Conservation (phyloP, 2,797 vertebrate genomes). For the Crenichthys baileyi region DNA sequence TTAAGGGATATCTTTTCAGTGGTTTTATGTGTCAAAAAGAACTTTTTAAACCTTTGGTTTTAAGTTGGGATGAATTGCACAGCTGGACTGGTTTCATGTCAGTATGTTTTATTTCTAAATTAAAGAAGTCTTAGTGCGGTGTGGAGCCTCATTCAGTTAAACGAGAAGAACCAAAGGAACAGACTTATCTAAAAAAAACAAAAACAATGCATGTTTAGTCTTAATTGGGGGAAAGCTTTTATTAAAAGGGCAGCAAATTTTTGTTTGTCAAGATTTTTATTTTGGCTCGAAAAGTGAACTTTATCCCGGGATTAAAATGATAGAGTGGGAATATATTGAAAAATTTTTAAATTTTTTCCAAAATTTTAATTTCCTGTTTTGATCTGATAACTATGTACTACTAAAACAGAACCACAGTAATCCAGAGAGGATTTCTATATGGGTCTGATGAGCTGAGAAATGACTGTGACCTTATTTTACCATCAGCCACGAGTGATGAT, state of each 20-base stretch:
- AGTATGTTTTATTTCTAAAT: background rate
- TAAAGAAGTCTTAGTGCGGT: background rate
- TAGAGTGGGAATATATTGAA: background rate
- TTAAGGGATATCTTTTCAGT: background rate
- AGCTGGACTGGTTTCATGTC: background rate
- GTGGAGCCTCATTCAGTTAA: background rate
- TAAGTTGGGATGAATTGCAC: background rate
- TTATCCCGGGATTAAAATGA: background rate
- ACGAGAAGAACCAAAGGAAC: background rate
- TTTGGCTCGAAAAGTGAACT: background rate
- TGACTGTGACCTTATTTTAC: slow-evolving; percentile 10
- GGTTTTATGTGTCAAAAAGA: background rate
- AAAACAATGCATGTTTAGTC: background rate
- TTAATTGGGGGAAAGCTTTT: background rate
- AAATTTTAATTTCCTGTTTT: background rate
- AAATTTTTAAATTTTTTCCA: background rate
- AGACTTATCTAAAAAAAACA: no score
- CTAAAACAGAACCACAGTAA: background rate
- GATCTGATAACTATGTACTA: background rate
- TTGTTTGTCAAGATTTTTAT: background rate
- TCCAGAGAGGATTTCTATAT: background rate
- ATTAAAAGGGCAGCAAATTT: background rate
- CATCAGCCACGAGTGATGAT: slow-evolving; percentile 10
- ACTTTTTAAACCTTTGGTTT: no score
- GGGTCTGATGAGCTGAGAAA: background rate